phyloP scores from a whole-genome alignment of 2,797 vertebrate genomes.

The Ibycter americanus region DNA sequence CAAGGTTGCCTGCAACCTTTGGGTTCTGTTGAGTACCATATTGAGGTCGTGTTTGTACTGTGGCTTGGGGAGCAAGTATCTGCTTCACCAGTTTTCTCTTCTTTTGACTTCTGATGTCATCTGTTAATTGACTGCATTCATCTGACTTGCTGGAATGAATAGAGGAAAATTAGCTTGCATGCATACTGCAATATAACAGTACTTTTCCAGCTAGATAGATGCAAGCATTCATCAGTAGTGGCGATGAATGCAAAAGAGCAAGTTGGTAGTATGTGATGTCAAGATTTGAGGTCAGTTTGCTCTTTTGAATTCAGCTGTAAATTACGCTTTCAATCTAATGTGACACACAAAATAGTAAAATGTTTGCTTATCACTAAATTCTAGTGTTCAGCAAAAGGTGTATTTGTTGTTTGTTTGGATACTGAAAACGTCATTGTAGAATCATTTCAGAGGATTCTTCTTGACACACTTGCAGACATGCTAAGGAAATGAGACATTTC shows the following conservation, averaged over 20 bases:
- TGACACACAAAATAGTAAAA: not conserved
- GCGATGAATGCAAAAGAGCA: not conserved
- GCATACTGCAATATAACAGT: not conserved
- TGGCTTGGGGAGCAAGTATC: not conserved
- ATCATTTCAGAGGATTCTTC: not conserved
- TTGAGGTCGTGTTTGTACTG: not conserved
- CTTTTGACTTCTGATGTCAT: not conserved
- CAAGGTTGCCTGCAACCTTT: not conserved
- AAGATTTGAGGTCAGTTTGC: not conserved
- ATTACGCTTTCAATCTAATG: not conserved
- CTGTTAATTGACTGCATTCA: not conserved
- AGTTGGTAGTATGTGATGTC: not conserved
- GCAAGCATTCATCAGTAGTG: not conserved
- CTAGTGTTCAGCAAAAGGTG: not conserved
- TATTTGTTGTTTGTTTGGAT: not conserved
- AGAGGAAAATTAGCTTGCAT: not conserved
- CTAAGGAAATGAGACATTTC: not conserved
- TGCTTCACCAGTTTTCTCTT: not conserved
- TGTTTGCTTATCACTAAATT: not conserved
- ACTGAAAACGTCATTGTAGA: not conserved
- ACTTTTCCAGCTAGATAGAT: not conserved
- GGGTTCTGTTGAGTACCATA: not conserved
- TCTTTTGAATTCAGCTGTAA: not conserved
- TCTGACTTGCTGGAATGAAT: not conserved
- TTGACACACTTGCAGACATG: not conserved